Conservation (phyloP, 2,888 invertebrate species). For the Tribolium freemani region DNA sequence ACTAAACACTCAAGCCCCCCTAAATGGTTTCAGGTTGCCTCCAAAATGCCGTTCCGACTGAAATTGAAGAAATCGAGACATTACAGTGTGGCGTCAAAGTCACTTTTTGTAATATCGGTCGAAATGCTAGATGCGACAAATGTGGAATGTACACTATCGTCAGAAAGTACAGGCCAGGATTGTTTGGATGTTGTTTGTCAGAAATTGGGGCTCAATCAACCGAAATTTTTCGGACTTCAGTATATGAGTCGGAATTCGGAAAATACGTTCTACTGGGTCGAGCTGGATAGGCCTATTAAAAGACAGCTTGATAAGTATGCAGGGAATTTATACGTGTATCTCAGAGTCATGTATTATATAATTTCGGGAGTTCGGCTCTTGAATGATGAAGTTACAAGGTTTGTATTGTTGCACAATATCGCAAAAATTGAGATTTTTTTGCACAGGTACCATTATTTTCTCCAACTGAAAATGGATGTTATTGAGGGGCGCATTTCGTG, state of each 20-base stretch:
- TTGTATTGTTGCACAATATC: conserved; percentile 59
- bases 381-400: conserved; percentile 92
- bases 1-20: neutral
- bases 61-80: conserved; percentile 93
- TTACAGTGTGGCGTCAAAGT: conserved; percentile 97
- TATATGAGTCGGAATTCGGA: conserved; percentile 75
- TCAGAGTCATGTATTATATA: conserved; percentile 96
- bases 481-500: conserved; percentile 93
- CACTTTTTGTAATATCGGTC: conserved; percentile 95
- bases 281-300: conserved; percentile 92
- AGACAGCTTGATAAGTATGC: conserved; percentile 96
- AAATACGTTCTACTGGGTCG: conserved; percentile 87
- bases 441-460: conserved; percentile 89
- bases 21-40: conserved; percentile 4
- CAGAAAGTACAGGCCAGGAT: conserved; percentile 94
- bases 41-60: conserved; percentile 91
- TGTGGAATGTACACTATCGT: conserved; percentile 96
- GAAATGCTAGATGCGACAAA: conserved; percentile 91
- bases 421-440: neutral
- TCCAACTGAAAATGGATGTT: conserved; percentile 95
- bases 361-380: conserved; percentile 87
- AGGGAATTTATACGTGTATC: conserved; percentile 84
- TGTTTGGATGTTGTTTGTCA: conserved; percentile 97
- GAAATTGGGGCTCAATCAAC: conserved; percentile 91
- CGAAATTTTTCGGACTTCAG: conserved; percentile 94